Evolutionary conservation across 2,797 vertebrate genomes (phyloP).

Genomic region (Nyctibius grandis): DNA sequence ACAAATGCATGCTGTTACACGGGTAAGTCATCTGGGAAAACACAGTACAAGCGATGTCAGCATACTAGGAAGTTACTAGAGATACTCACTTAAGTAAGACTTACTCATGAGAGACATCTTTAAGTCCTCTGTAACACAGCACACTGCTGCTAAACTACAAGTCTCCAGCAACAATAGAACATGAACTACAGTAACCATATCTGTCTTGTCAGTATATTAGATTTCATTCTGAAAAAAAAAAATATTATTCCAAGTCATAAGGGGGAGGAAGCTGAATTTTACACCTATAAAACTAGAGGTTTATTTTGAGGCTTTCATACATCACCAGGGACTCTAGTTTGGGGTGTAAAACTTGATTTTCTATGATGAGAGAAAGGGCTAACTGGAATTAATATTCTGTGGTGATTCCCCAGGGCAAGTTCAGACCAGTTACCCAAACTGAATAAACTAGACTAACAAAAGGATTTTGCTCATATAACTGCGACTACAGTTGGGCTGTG

Average conservation of each 20-base stretch:
- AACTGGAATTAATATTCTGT: neutral
- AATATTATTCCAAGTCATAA: neutral
- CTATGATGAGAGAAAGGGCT: neutral
- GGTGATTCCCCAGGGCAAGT: neutral
- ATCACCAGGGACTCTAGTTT: neutral
- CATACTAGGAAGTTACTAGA: neutral
- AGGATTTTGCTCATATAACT: neutral
- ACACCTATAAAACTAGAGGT: neutral
- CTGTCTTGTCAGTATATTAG: neutral
- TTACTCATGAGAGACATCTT: neutral
- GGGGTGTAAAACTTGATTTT: neutral
- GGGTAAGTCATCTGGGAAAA: neutral
- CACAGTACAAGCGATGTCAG: neutral
- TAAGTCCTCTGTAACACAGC: neutral
- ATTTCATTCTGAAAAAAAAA: neutral
- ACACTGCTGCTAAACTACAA: neutral
- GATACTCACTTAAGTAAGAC: neutral
- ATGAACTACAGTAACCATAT: neutral
- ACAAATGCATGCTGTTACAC: neutral
- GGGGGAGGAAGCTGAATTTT: neutral
- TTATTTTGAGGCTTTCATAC: neutral
- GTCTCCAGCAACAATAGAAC: neutral
- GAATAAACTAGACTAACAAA: neutral
- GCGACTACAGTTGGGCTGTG: neutral
- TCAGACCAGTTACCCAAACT: neutral